Evolutionary conservation across 2,888 invertebrate species (phyloP).

Genomic region (Alcis repandata): DNA sequence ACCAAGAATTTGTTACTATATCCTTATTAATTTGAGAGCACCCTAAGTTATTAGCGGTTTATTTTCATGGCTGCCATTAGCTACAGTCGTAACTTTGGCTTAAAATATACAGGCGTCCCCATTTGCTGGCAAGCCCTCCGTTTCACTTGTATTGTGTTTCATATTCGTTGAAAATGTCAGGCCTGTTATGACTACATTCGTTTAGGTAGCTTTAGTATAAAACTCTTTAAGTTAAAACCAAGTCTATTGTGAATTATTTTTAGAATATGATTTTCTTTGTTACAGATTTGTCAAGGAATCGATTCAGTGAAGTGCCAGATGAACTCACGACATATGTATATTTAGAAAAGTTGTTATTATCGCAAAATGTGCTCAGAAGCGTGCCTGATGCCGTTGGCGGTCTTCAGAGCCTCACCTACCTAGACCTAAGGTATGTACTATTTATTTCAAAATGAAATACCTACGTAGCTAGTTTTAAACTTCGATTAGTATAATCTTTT

Average conservation of each 20-base stretch:
- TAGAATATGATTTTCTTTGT: conserved; percentile 58
- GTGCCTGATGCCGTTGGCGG: conserved; percentile 94
- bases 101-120: conserved; percentile 37
- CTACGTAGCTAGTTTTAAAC: neutral
- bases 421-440: conserved; percentile 92
- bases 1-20: neutral
- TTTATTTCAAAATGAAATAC: neutral
- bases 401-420: conserved; percentile 94
- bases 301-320: conserved; percentile 95
- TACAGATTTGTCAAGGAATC: conserved; percentile 84
- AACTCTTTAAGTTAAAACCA: conserved; percentile 6
- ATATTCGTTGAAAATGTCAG: conserved; percentile 42
- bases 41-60: conserved; percentile 54
- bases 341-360: conserved; percentile 94
- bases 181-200: conserved; percentile 32
- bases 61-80: conserved; percentile 60
- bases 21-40: conserved; percentile 38
- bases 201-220: conserved; percentile 8
- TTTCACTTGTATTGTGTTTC: conserved; percentile 42
- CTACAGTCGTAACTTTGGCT: conserved; percentile 53
- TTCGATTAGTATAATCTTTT: neutral
- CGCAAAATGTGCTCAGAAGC: conserved; percentile 96
- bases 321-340: conserved; percentile 95
- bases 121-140: conserved; percentile 36
- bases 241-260: neutral